phyloP scores from a whole-genome alignment of 2,113 vertebrate species.

The Spilogale gracilis region DNA sequence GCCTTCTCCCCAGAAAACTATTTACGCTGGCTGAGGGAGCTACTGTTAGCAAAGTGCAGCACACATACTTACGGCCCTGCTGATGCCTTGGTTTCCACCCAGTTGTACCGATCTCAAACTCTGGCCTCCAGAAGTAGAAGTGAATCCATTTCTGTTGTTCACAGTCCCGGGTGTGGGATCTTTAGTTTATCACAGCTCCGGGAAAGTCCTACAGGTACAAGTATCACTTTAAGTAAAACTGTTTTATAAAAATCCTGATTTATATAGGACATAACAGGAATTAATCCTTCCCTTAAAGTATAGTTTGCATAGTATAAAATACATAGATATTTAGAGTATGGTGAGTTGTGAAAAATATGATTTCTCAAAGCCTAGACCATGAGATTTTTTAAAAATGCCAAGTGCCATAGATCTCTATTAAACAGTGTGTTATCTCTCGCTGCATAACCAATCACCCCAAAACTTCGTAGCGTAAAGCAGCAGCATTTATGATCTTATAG shows the following conservation, averaged over 20 bases:
- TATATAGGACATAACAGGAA: not conserved
- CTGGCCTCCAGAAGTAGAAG: not conserved
- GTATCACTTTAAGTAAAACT: not conserved
- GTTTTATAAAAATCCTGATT: not conserved
- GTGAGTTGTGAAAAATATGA: slow-evolving; percentile 4
- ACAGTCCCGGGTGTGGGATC: not conserved
- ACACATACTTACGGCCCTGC: not conserved
- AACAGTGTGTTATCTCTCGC: not conserved
- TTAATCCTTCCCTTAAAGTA: not conserved
- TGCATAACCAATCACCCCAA: not conserved
- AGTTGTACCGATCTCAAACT: not conserved
- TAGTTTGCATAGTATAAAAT: not conserved
- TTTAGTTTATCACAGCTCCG: not conserved
- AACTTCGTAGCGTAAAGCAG: not conserved
- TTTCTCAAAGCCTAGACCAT: not conserved
- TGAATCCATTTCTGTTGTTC: not conserved
- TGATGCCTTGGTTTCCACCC: not conserved
- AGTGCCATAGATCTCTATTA: not conserved
- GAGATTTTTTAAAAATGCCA: not conserved
- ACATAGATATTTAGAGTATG: not conserved
- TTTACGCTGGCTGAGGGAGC: not conserved
- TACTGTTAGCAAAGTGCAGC: not conserved
- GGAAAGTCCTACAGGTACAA: not conserved
- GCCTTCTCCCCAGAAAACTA: not conserved
- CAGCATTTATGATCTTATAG: not conserved